Conservation (phyloP, 2,113 vertebrate species). For the Progne subis region DNA sequence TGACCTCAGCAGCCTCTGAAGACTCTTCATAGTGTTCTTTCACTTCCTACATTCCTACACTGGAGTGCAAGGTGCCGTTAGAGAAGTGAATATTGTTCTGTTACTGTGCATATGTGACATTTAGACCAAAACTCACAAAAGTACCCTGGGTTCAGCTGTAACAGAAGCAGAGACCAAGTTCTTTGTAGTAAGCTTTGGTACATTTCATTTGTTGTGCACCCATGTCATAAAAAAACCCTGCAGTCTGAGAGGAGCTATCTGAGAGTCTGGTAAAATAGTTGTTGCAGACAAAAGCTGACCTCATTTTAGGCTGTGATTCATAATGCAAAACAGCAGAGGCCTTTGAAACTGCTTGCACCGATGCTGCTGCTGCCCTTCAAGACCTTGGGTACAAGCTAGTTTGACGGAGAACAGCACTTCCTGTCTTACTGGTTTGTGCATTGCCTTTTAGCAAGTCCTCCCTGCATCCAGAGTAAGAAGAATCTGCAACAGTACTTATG, state of each 20-base stretch:
- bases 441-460: neutral
- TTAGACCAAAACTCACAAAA: neutral
- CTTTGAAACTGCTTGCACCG: neutral
- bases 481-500: neutral
- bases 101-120: neutral
- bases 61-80: neutral
- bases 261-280: neutral
- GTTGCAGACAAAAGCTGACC: slow-evolving; percentile 9
- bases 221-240: neutral
- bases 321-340: neutral
- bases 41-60: neutral
- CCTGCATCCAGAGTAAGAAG: neutral
- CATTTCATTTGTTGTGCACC: neutral
- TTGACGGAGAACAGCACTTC: neutral
- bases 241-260: neutral
- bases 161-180: neutral
- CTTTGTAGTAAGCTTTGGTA: neutral
- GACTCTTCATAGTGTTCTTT: neutral
- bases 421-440: neutral
- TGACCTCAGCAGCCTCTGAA: neutral
- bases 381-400: neutral
- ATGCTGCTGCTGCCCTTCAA: neutral
- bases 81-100: neutral
- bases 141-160: neutral
- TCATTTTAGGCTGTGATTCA: neutral